Base-by-base conservation (phyloP, 2,113 vertebrate species). In the Pyrgilauda ruficollis region DNA sequence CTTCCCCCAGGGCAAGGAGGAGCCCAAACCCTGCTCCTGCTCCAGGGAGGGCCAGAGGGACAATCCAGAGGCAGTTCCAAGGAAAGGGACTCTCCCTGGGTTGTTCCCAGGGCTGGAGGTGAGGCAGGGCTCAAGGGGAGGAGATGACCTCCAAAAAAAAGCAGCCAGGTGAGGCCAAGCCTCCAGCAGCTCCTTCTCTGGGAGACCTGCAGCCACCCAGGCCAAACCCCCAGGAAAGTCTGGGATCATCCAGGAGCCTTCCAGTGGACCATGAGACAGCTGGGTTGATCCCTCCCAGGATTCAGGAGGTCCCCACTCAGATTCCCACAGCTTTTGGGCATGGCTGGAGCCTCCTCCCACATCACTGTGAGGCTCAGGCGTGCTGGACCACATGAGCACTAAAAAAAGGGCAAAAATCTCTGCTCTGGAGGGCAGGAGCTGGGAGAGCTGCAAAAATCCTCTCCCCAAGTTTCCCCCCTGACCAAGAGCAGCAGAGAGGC, bases 221-320 rank as follows among this genome's bases (percentile, higher is more conserved):
- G 30, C 49, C 41, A 7, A 44, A 41, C 21, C 59, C 86, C 14
- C 47, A 43, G 52, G 73, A 11, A 70, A 77, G 77, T 5, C 44
- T 4, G 37, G 33, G 44, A 27, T 62, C n/a, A 31, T 62, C 49
- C 56, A 2, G 0, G 0, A 2, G 31, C 67, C 31, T 84, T 26
- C 47, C 27, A 35, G 15, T 1, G 7, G 49, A 11, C 33, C 11
- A 1, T 8, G 43, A 31, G 49, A 15, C 44, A 68, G 39, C 75
- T 4, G 10, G 43, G 8, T 7, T 10, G 26, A 47, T 61, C 66
- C 78, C 17, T 44, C 2, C 62, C 17, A 5, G 8, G 8, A 8
- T 7, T 5, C 8, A 21, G 43, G 46, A 21, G 23, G n/a, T 43
- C 28, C 62, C 81, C 18, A 0, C 47, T 46, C 90, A 56, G 43